Evolutionary conservation across 2,797 vertebrate species (phyloP).

Genomic region (Vultur gryphus): DNA sequence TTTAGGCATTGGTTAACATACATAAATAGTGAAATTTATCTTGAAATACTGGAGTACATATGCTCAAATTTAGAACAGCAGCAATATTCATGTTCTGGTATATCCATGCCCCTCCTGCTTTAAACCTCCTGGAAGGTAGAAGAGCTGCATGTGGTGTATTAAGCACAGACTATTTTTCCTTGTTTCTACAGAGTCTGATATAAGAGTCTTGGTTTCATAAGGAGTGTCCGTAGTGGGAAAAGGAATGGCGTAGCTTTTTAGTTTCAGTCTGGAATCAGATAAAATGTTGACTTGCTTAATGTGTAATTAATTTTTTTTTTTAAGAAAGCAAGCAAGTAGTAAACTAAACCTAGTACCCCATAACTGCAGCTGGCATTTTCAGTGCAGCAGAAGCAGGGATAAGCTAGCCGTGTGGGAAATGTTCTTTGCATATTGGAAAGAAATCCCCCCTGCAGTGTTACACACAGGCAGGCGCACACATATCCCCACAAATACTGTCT

Average conservation of each 20-base stretch:
- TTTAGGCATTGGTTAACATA: neutral
- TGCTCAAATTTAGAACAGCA: neutral
- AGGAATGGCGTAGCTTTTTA: neutral
- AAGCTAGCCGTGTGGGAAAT: neutral
- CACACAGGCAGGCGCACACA: neutral
- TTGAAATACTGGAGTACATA: neutral
- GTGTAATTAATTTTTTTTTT: neutral
- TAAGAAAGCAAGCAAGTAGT: neutral
- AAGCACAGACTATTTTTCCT: neutral
- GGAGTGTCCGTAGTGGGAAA: fast-evolving
- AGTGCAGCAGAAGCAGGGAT: neutral
- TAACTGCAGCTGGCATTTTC: neutral
- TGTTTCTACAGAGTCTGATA: neutral
- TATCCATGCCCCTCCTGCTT: neutral
- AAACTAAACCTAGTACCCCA: neutral
- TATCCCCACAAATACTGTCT: neutral
- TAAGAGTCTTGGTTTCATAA: neutral
- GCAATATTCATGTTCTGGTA: neutral
- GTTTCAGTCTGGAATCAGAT: neutral
- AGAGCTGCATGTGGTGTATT: neutral
- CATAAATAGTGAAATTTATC: neutral
- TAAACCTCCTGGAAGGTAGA: neutral
- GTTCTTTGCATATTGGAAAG: neutral
- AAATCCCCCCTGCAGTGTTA: neutral
- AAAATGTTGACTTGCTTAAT: neutral